A percentile compares a stretch with the other conserved stretches of the same genome.
Evolutionary conservation across 1,140 invertebrate genomes (phyloP).

Genomic region (Hyles vespertilio): DNA sequence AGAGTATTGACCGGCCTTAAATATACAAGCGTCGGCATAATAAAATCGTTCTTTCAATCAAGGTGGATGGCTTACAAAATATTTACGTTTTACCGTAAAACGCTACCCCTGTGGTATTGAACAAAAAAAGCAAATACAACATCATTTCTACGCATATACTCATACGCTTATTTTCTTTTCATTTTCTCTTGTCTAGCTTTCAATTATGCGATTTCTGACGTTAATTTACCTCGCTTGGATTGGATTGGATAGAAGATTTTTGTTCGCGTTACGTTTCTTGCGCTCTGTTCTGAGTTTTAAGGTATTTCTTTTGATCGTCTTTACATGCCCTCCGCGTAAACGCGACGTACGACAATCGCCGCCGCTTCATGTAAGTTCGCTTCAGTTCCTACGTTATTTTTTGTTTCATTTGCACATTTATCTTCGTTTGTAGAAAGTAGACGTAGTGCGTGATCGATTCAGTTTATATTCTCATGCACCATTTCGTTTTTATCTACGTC

Average conservation of each 20-base stretch:
- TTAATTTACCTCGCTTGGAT: conserved; percentile 49
- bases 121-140: conserved; percentile 8
- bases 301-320: conserved; percentile 65
- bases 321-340: conserved; percentile 63
- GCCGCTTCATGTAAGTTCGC: conserved; percentile 75
- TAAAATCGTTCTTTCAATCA: too few species aligned
- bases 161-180: conserved; percentile 52
- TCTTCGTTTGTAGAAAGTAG: conserved; percentile 47
- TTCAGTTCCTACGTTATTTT: conserved; percentile 45
- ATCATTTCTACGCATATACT: conserved; percentile 26
- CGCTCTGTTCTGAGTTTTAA: conserved; percentile 61
- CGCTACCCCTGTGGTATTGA: background rate
- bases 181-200: conserved; percentile 44
- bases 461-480: conserved; percentile 60
- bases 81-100: too few species aligned
- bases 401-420: conserved; percentile 62
- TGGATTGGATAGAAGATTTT: conserved; percentile 41
- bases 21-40: too few species aligned
- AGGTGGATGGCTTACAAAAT: too few species aligned
- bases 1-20: too few species aligned
- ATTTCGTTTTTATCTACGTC: conserved; percentile 44
- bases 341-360: conserved; percentile 60
- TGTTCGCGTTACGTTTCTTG: conserved; percentile 39
- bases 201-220: conserved; percentile 31
- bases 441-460: conserved; percentile 48